These are phyloP conservation scores for Hyphantria cunea DNA, from an alignment of 1,140 invertebrate species.

Conservation along the genomic window DNA sequence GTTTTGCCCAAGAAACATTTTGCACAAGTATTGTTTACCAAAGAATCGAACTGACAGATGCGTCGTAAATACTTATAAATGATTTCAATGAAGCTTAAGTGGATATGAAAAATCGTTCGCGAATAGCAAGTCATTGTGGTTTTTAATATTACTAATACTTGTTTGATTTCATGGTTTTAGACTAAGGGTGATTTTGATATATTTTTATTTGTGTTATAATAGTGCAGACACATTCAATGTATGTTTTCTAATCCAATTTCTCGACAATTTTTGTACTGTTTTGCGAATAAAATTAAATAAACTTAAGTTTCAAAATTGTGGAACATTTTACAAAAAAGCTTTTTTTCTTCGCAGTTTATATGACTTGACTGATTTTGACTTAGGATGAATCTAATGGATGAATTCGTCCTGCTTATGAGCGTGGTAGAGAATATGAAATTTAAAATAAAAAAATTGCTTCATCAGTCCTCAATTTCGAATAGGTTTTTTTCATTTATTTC, in stretches of 20 bases:
- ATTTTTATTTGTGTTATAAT: not conserved
- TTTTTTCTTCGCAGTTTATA: too few species aligned
- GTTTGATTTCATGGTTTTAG: not conserved
- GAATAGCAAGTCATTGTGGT: constrained; percentile 20
- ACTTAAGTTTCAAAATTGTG: too few species aligned
- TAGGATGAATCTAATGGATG: too few species aligned
- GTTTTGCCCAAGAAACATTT: constrained; percentile 5
- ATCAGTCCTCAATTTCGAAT: too few species aligned
- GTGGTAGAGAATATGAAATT: too few species aligned
- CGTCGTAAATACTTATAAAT: constrained; percentile 35
- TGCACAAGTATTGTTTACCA: constrained; percentile 31
- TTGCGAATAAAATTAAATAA: not conserved
- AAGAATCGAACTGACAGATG: constrained; percentile 28
- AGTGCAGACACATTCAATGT: too few species aligned
- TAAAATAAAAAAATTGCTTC: too few species aligned
- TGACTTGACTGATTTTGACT: too few species aligned
- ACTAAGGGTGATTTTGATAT: not conserved
- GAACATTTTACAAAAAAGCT: too few species aligned
- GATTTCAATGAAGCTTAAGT: constrained; percentile 31
- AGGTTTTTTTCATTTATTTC: too few species aligned
- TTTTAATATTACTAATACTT: constrained; percentile 11
- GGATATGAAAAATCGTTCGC: constrained; percentile 29
- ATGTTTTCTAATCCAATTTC: too few species aligned
- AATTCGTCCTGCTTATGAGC: too few species aligned
- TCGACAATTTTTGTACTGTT: not conserved